Percentiles rank a stretch among this genome's conserved stretches.
These are phyloP conservation scores for Nephrotoma appendiculata DNA, from an alignment of 2,888 invertebrate genomes.

Conservation along the genomic window DNA sequence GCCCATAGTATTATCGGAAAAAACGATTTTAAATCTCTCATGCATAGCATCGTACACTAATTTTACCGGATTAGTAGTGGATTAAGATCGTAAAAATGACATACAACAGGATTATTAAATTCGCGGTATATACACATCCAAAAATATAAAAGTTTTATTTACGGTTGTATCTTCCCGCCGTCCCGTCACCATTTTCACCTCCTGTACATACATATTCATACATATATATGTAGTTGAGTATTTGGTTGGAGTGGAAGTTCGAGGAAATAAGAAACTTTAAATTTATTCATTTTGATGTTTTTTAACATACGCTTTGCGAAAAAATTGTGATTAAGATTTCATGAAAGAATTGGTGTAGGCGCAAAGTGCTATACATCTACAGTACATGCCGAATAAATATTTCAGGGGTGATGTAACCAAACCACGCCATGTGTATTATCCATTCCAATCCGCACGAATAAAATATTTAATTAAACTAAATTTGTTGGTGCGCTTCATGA, in stretches of 20 bases:
- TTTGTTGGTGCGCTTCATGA: not conserved
- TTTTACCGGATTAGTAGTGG: not conserved
- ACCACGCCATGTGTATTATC: not conserved
- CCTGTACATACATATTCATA: too few relatives aligned
- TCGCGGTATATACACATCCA: not conserved
- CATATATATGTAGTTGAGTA: not conserved
- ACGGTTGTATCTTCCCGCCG: not conserved
- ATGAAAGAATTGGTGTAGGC: not conserved
- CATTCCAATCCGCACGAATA: not conserved
- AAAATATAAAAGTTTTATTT: not conserved
- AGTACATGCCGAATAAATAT: too few relatives aligned
- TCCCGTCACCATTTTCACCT: too few relatives aligned
- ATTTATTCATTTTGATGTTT: not conserved
- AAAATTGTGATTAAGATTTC: not conserved
- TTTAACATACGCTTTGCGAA: not conserved
- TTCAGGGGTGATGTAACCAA: too few relatives aligned
- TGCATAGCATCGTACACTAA: not conserved
- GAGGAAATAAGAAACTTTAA: not conserved
- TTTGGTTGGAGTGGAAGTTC: not conserved
- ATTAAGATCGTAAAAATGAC: not conserved
- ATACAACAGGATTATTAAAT: not conserved
- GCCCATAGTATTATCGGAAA: not conserved
- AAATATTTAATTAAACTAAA: not conserved
- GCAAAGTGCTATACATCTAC: too few relatives aligned
- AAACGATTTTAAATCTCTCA: not conserved